Base-by-base conservation (phyloP, 2,797 vertebrate species). In the Lepilemur septentrionalis region DNA sequence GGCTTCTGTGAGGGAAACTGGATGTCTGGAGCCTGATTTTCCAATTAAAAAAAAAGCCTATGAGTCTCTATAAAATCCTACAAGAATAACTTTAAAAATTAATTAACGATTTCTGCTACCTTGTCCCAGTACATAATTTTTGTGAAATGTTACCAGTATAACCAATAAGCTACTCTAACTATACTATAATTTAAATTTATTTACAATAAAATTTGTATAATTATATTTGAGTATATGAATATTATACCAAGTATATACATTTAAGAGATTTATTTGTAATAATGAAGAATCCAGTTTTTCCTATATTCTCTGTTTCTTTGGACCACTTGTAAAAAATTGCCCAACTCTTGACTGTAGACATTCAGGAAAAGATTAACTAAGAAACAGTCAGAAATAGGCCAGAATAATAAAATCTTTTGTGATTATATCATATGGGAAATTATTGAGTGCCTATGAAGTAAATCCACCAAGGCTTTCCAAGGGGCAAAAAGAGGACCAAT, bases 21-120 rank as follows among this genome's bases (percentile, higher is more conserved):
- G 2, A 1, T 72, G 48, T 88, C 43, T 91, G 22, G 20, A 65
- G 41, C 7, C 46, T 93, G 23, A 78, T 43, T 94, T 97, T 50
- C 67, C 96, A 93, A 92, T 95, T 90, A 52, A 93, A 96, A 95
- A n/a, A 96, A 95, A n/a, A 92, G 69, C 7, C 2, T 32, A 50
- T 57, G 4, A 76, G 57, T 79, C 18, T 93, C 72, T 96, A 55
- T 82, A 93, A 95, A 91, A 89, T 80, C 23, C 28, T 70, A 57
- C 18, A 91, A 79, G 22, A 89, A 83, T 75, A 73, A 23, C 17
- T 96, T 73, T 73, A 6, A 65, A 93, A 82, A 88, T 93, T 96
- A 97, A 95, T 91, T 73, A 84, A 85, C 35, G 81, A 57, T 80
- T 85, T 91, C 75, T 91, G 15, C n/a, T 35, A 38, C 15, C 8